phyloP scores from a whole-genome alignment of 2,113 vertebrate species.

The Rafetus swinhoei region DNA sequence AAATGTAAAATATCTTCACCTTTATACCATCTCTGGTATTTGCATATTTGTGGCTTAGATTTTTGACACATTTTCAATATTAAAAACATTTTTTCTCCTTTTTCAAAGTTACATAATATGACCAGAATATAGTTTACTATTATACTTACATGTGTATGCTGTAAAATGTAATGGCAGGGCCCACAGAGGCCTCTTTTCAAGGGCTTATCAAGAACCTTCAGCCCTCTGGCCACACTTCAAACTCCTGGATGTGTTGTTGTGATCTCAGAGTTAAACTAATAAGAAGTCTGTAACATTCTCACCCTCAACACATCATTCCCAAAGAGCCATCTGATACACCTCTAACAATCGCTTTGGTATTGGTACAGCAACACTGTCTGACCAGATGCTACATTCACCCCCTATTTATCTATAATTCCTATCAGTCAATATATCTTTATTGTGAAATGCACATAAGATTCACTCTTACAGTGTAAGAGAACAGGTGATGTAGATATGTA shows the following conservation, averaged over 20 bases:
- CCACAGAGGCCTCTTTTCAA: not conserved
- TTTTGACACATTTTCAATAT: not conserved
- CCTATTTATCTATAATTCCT: slow-evolving; percentile 35
- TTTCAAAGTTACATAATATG: not conserved
- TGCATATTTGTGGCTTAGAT: not conserved
- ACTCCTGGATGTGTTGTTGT: not conserved
- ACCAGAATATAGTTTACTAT: not conserved
- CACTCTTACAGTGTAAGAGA: not conserved
- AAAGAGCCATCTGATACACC: not conserved
- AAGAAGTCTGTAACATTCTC: not conserved
- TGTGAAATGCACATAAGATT: not conserved
- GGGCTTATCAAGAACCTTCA: not conserved
- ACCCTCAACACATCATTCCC: slow-evolving; percentile 41
- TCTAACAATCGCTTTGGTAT: slow-evolving; percentile 27
- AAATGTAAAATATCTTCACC: not conserved
- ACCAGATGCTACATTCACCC: slow-evolving; percentile 22
- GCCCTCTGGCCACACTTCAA: not conserved
- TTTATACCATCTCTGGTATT: not conserved
- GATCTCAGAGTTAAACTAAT: not conserved
- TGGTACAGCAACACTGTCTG: slow-evolving; percentile 50
- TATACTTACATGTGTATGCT: rapidly evolving
- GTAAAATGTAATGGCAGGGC: not conserved
- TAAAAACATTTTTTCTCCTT: not conserved
- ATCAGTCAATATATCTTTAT: slow-evolving; percentile 8
- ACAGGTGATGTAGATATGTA: not conserved